Conservation (phyloP, 2,888 invertebrate species). For the Leucoptera coffeella region DNA sequence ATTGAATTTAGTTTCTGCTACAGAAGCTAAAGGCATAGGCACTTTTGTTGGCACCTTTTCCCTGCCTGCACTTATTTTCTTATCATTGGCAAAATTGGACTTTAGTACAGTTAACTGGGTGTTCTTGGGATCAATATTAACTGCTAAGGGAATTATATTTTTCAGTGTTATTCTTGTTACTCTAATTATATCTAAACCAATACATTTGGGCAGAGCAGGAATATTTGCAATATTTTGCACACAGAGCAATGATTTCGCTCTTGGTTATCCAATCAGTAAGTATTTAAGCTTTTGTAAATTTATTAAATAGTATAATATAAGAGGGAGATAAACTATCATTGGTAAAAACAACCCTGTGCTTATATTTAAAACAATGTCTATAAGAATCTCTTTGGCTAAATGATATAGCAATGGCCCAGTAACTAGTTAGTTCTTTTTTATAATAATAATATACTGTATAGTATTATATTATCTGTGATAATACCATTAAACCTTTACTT, state of each 20-base stretch:
- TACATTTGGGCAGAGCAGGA: conserved; percentile 79
- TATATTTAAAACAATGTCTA: too few species aligned
- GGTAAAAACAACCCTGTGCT: too few species aligned
- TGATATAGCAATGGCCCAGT: too few species aligned
- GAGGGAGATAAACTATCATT: too few species aligned
- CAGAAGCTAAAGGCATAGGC: conserved; percentile 84
- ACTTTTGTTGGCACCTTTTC: conserved; percentile 93
- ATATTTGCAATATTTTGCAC: conserved; percentile 92
- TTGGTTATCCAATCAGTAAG: conserved; percentile 91
- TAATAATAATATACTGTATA: too few species aligned
- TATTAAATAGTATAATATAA: too few species aligned
- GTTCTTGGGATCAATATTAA: conserved; percentile 77
- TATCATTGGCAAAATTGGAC: conserved; percentile 79
- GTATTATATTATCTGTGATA: too few species aligned
- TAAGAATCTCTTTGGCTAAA: too few species aligned
- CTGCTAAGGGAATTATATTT: conserved; percentile 84
- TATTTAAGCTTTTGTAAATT: too few species aligned
- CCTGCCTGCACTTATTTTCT: conserved; percentile 85
- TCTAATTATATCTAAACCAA: conserved; percentile 70
- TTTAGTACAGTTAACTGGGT: conserved; percentile 84
- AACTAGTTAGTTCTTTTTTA: too few species aligned
- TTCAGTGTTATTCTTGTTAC: conserved; percentile 71
- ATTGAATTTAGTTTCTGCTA: conserved; percentile 71
- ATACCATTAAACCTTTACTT: too few species aligned
- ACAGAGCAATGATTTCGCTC: conserved; percentile 95